Evolutionary conservation across 2,797 vertebrate species (phyloP).

Genomic region (Carcharodon carcharias): DNA sequence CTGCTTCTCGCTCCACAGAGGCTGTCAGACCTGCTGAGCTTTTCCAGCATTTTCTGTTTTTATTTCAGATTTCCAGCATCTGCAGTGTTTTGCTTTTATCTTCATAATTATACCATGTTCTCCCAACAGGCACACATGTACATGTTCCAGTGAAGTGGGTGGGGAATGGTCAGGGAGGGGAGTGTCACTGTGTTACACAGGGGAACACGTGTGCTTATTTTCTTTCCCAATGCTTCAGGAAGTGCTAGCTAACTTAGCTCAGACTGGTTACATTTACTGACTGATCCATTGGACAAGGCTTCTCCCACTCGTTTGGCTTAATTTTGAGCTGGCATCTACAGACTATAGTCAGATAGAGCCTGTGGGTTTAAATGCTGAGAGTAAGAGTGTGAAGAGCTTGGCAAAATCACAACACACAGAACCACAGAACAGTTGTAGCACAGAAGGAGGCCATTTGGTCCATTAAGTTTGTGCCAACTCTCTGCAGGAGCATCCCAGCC

Average conservation of each 20-base stretch:
- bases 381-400: not conserved
- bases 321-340: not conserved
- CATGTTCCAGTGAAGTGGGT: not conserved
- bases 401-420: not conserved
- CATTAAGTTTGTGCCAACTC: not conserved
- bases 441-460: not conserved
- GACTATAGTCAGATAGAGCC: not conserved
- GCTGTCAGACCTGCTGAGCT: too few relatives aligned
- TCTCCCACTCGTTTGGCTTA: not conserved
- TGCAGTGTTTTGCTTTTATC: too few relatives aligned
- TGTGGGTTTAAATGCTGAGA: not conserved
- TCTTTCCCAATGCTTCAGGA: too few relatives aligned
- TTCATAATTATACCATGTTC: not conserved
- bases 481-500: not conserved
- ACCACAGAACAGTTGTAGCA: not conserved
- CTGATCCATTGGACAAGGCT: too few relatives aligned
- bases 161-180: too few relatives aligned
- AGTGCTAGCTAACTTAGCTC: too few relatives aligned
- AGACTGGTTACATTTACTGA: too few relatives aligned
- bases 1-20: too few relatives aligned
- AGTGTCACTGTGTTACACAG: not conserved
- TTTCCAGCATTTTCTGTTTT: too few relatives aligned
- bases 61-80: too few relatives aligned
- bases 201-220: not conserved
- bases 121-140: not conserved